Percentiles rank a stretch among this genome's conserved stretches.
These are phyloP conservation scores for Drosophila prostipennis DNA, from an alignment of 2,888 invertebrate species.

Conservation along the genomic window DNA sequence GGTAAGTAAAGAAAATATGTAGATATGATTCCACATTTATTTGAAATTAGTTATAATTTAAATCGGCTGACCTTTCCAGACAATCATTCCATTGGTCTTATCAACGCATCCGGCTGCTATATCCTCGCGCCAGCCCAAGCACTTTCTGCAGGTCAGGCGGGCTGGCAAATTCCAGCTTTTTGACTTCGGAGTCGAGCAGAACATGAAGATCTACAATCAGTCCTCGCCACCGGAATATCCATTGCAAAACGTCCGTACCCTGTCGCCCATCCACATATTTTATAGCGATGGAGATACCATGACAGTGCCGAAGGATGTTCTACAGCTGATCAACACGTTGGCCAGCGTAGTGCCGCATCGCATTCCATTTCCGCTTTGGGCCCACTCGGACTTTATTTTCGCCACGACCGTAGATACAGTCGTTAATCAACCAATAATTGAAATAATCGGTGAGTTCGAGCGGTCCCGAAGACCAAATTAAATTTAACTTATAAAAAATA, in stretches of 20 bases:
- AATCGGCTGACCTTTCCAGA: slow-evolving; percentile 37
- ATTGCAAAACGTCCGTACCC: slow-evolving; percentile 30
- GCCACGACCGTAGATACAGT: slow-evolving; percentile 45
- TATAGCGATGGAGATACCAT: slow-evolving; percentile 54
- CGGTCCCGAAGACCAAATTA: too few species aligned
- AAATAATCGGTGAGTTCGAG: background rate
- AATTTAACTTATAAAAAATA: too few species aligned
- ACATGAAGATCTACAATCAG: slow-evolving; percentile 32
- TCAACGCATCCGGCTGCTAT: slow-evolving; percentile 62
- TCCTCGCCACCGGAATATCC: slow-evolving; percentile 50
- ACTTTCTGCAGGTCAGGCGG: slow-evolving; percentile 59
- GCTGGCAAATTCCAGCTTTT: slow-evolving; percentile 42
- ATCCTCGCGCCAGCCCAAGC: slow-evolving; percentile 57
- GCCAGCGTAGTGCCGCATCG: slow-evolving; percentile 16
- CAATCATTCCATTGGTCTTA: slow-evolving; percentile 22
- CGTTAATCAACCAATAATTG: slow-evolving; percentile 38
- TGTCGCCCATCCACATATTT: slow-evolving; percentile 46
- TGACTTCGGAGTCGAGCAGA: slow-evolving; percentile 45
- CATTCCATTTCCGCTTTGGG: slow-evolving; percentile 49
- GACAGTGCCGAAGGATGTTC: slow-evolving; percentile 45
- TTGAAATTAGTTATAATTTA: too few species aligned
- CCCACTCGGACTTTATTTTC: slow-evolving; percentile 62
- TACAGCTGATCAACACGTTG: background rate
- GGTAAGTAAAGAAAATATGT: background rate
- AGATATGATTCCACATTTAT: background rate